Evolutionary conservation across 2,113 vertebrate species (phyloP), one percentile per base, ranked within the genome.

Genomic region (Menura novaehollandiae): DNA sequence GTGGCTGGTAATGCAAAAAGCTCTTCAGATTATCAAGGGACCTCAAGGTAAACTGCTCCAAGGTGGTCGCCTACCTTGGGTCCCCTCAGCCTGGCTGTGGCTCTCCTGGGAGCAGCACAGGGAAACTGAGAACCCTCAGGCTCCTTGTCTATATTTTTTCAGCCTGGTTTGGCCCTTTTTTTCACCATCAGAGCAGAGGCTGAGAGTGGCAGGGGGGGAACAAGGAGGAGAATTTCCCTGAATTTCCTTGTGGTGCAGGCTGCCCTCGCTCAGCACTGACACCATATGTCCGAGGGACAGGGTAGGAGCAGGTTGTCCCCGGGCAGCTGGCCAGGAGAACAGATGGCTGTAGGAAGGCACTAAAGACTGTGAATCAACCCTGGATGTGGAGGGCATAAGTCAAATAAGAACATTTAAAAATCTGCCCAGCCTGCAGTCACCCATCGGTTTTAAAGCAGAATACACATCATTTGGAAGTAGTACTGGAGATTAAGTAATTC

Each of bases 321-420:
- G 2, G 97, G 96, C 97, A 85, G 51, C 30, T 1, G 3, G 91
- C 97, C 96, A 94, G 71, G 44, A 83, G 49, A 76, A 18, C 95
- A 97, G 95, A 96, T 97, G 97, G 91, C 69, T 8, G 0, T 33
- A 35, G 1, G 0, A 73, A 85, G 72, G 89, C 77, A 76, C 85
- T 96, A 91, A 95, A 94, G 86, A 68, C 91, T 81, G 22, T 24
- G 93, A 89, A 87, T 85, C 84, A 93, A 52, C 79, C 74, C 75
- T 56, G 71, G 39, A 39, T 82, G 79, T 9, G 69, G 32, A 95
- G 91, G 96, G 92, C 96, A 97, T 82, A 88, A 95, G 92, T 95
- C 84, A 95, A 93, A 94, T 44, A 93, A 95, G 82, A 96, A 82
- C 87, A 87, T 91, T 96, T 95, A 94, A 93, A 88, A 63, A 62